These are phyloP conservation scores for Drosophila diplacantha DNA, from an alignment of 2,888 invertebrate genomes.

Conservation along the genomic window DNA sequence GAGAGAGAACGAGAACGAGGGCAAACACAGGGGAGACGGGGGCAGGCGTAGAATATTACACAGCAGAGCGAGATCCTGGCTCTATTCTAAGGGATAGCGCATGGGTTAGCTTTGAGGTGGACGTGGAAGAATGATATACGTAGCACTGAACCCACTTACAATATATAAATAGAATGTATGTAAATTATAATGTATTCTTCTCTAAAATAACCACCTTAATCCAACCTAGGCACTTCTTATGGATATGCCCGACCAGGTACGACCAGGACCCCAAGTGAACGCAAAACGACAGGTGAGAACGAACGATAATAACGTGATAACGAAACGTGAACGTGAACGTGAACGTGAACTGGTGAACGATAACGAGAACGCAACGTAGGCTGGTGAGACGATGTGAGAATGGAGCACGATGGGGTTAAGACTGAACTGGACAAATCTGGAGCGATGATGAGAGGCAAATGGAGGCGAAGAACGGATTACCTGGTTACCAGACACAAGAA, in stretches of 20 bases:
- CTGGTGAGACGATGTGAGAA: conserved; percentile 40
- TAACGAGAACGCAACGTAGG: conserved; percentile 54
- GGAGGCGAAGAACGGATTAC: conserved; percentile 50
- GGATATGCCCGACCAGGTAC: conserved; percentile 19
- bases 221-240: conserved; percentile 8
- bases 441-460: conserved; percentile 20
- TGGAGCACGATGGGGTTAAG: conserved; percentile 51
- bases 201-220: conserved; percentile 9
- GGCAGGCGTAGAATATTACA: conserved; percentile 23
- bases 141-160: conserved; percentile 12
- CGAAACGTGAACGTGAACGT: conserved; percentile 35
- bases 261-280: conserved; percentile 4
- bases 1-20: conserved; percentile 21
- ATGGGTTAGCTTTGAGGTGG: conserved; percentile 39
- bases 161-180: conserved; percentile 10
- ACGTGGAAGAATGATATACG: conserved; percentile 58
- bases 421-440: conserved; percentile 35
- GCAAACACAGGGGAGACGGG: conserved; percentile 1
- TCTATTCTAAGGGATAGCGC: conserved; percentile 19
- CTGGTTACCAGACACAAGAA: conserved; percentile 54
- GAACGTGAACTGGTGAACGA: conserved; percentile 44
- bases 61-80: conserved; percentile 17
- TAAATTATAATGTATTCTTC: conserved; percentile 2
- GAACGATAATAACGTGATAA: conserved; percentile 47
- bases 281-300: conserved; percentile 30